A percentile compares a stretch with the other conserved stretches of the same genome.
Evolutionary conservation across 2,888 invertebrate species (phyloP).

Genomic region (Meta bourneti): DNA sequence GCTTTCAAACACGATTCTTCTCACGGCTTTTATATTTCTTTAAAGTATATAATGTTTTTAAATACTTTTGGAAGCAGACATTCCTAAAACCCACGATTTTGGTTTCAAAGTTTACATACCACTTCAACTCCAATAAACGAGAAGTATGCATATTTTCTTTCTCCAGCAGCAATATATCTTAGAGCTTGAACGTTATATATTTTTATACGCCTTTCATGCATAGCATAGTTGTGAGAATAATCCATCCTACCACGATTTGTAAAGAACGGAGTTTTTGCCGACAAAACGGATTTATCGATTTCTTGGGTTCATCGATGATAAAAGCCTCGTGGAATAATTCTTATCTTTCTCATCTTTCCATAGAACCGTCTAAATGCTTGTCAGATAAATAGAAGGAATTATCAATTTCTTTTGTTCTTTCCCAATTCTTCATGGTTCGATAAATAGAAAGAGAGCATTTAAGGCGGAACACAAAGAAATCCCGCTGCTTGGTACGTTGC

Average conservation of each 20-base stretch:
- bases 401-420: background rate
- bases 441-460: background rate
- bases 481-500: background rate
- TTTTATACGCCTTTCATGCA: no score
- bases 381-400: slow-evolving; percentile 1
- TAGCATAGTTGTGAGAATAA: background rate
- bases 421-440: background rate
- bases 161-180: no score
- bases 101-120: no score
- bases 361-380: background rate
- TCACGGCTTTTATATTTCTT: no score
- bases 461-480: background rate
- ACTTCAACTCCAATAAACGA: no score
- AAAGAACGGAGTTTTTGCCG: background rate
- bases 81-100: no score
- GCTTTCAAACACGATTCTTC: no score
- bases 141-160: background rate
- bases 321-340: slow-evolving; percentile 4
- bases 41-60: no score
- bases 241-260: slow-evolving; percentile 9
- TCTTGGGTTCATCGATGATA: background rate
- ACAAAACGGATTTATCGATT: slow-evolving; percentile 12
- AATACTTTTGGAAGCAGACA: no score
- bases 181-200: no score
- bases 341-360: background rate